These are phyloP conservation scores for Cheumatopsyche charites DNA, from an alignment of 1,140 invertebrate genomes.

Conservation along the genomic window DNA sequence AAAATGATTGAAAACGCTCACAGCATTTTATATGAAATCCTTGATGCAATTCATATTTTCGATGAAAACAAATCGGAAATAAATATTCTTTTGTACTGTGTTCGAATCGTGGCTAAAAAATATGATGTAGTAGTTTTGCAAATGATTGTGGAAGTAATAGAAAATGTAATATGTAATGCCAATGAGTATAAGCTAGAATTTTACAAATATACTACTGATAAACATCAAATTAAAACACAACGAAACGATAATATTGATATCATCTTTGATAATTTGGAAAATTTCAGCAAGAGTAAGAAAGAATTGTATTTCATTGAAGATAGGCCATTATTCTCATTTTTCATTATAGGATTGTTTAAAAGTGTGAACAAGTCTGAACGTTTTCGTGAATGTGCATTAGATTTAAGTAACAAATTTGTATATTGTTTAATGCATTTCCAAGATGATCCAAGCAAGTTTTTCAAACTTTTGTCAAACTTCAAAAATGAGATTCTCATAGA, in stretches of 20 bases:
- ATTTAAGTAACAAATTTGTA: constrained; percentile 55
- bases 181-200: constrained; percentile 48
- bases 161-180: constrained; percentile 31
- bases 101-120: constrained; percentile 48
- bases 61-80: constrained; percentile 67
- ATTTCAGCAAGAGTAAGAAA: constrained; percentile 51
- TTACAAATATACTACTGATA: neutral
- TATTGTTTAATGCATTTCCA: constrained; percentile 57
- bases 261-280: constrained; percentile 54
- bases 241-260: constrained; percentile 52
- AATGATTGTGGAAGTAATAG: constrained; percentile 53
- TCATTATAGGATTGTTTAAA: constrained; percentile 57
- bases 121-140: constrained; percentile 54
- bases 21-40: constrained; percentile 60
- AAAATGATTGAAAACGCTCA: constrained; percentile 56
- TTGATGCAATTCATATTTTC: constrained; percentile 68
- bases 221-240: constrained; percentile 48
- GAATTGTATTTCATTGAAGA: constrained; percentile 55
- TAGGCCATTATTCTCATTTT: constrained; percentile 54
- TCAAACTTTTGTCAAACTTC: constrained; percentile 54
- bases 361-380: constrained; percentile 53
- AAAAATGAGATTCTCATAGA: constrained; percentile 55
- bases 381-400: constrained; percentile 53
- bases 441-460: constrained; percentile 52
- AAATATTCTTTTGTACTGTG: constrained; percentile 67